phyloP scores from a whole-genome alignment of 2,888 invertebrate species.

The Muscina levida region DNA sequence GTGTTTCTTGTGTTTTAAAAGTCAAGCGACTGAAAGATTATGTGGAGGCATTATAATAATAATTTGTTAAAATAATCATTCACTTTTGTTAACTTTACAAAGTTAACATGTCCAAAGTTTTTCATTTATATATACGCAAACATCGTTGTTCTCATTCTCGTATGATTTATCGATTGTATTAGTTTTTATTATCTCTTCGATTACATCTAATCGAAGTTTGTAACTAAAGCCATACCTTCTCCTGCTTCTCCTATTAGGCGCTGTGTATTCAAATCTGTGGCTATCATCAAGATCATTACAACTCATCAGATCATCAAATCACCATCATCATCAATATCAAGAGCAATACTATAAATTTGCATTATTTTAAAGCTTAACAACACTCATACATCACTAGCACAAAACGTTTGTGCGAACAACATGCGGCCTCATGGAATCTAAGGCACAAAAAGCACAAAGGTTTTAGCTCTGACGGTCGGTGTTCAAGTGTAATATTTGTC shows the following conservation, averaged over 20 bases:
- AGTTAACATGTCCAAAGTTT: too few relatives aligned
- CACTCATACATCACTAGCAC: constrained; percentile 42
- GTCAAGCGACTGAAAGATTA: too few relatives aligned
- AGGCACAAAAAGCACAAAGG: constrained; percentile 42
- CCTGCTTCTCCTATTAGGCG: not conserved
- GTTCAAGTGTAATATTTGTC: constrained; percentile 57
- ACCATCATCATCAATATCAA: constrained; percentile 58
- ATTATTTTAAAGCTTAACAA: constrained; percentile 57
- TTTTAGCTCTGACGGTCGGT: too few relatives aligned
- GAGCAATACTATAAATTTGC: constrained; percentile 62
- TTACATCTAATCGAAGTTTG: constrained; percentile 23
- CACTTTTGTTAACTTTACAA: too few relatives aligned
- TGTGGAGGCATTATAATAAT: too few relatives aligned
- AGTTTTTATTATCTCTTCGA: not conserved
- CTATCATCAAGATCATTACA: constrained; percentile 53
- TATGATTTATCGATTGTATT: too few relatives aligned
- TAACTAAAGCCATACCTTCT: too few relatives aligned
- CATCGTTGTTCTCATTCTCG: too few relatives aligned
- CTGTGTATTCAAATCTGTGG: constrained; percentile 48
- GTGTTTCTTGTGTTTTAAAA: too few relatives aligned
- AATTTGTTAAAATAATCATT: too few relatives aligned
- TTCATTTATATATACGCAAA: too few relatives aligned
- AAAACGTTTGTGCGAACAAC: constrained; percentile 16
- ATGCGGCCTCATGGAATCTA: constrained; percentile 48
- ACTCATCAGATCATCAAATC: constrained; percentile 16